These are phyloP conservation scores for Scelioninae gen. 1 DNA, from an alignment of 2,888 invertebrate genomes.

Conservation along the genomic window DNA sequence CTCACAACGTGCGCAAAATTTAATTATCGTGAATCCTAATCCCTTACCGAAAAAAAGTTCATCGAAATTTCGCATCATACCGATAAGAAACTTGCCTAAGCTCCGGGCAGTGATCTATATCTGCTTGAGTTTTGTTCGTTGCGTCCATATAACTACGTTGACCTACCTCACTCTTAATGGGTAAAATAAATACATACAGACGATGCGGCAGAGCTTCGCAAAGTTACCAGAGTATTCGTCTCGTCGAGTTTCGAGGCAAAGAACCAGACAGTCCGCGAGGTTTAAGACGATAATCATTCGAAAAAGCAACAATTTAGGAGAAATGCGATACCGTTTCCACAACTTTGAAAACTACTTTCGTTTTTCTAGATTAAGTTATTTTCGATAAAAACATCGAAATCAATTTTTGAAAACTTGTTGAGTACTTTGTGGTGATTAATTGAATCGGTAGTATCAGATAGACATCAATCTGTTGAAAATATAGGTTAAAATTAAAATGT, in stretches of 20 bases:
- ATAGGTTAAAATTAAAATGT: too few relatives aligned
- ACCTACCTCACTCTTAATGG: conserved; percentile 46
- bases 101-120: conserved; percentile 13
- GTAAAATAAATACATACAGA: conserved; percentile 70
- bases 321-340: conserved; percentile 19
- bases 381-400: not conserved
- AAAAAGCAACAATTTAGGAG: conserved; percentile 40
- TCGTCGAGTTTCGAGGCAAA: conserved; percentile 28
- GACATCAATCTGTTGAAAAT: too few relatives aligned
- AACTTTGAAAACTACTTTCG: conserved; percentile 33
- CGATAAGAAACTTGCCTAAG: conserved; percentile 40
- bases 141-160: conserved; percentile 58
- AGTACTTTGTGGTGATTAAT: too few relatives aligned
- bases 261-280: not conserved
- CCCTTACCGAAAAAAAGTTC: conserved; percentile 17
- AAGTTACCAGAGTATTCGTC: conserved; percentile 70
- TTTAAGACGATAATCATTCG: conserved; percentile 36
- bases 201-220: conserved; percentile 61
- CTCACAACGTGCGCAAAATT: too few relatives aligned
- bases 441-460: too few relatives aligned
- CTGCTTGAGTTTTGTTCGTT: conserved; percentile 30
- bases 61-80: conserved; percentile 9
- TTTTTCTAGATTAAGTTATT: conserved; percentile 19
- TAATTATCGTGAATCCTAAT: conserved; percentile 36
- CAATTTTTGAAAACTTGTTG: not conserved